Percentiles rank a stretch among this genome's conserved stretches.
Conservation (phyloP, 2,888 invertebrate species). For the Nemurella pictetii region DNA sequence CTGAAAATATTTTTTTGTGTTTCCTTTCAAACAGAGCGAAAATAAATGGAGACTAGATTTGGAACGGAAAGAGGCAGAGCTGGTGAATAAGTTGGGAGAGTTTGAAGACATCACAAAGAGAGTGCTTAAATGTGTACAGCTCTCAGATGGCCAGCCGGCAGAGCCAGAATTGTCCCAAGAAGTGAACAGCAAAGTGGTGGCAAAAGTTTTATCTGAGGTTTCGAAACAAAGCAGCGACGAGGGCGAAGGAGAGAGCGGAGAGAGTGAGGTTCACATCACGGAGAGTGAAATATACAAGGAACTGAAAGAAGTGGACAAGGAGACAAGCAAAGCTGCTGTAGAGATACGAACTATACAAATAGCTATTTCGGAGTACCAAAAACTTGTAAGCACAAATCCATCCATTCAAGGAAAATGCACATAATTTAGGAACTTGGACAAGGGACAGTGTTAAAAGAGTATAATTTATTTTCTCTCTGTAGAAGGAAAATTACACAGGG, state of each 20-base stretch:
- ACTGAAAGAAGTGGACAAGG: slow-evolving; percentile 55
- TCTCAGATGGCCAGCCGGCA: not conserved
- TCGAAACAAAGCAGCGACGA: not conserved
- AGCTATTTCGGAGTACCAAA: slow-evolving; percentile 50
- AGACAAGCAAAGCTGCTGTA: slow-evolving; percentile 54
- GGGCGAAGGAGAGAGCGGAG: not conserved
- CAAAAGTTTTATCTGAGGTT: not conserved
- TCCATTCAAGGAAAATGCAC: too few species aligned
- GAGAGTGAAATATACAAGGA: slow-evolving; percentile 51
- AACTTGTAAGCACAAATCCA: slow-evolving; percentile 47
- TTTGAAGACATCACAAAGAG: not conserved
- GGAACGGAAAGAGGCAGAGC: not conserved
- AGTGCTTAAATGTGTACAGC: not conserved
- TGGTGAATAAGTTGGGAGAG: not conserved
- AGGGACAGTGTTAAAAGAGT: not conserved
- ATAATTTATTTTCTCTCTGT: slow-evolving; percentile 31
- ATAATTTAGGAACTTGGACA: too few species aligned
- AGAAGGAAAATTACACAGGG: slow-evolving; percentile 58
- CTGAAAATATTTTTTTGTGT: too few species aligned
- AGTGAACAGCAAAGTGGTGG: not conserved
- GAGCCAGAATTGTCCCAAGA: not conserved
- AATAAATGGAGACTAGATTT: not conserved
- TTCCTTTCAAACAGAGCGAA: not conserved
- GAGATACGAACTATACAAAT: slow-evolving; percentile 53
- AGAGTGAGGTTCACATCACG: slow-evolving; percentile 46